Percentiles rank a stretch among this genome's conserved stretches.
Evolutionary conservation across 2,113 vertebrate genomes (phyloP).

Genomic region (Cyprinodon brontotheroides): DNA sequence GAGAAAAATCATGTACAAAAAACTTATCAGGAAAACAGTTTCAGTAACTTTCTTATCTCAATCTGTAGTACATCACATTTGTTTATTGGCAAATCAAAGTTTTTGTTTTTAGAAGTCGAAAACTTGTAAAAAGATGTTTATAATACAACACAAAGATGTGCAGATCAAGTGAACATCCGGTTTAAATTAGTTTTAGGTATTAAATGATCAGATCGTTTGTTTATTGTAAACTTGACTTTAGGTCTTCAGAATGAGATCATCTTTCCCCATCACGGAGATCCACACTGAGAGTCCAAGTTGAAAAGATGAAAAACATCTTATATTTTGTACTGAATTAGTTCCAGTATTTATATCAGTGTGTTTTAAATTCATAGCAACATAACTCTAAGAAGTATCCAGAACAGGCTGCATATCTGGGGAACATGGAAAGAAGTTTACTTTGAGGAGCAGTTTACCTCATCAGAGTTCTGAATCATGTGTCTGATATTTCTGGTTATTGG

Average conservation of each 20-base stretch:
- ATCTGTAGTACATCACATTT: background rate
- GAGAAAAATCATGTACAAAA: conserved; percentile 3
- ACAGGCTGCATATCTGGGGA: too few species aligned
- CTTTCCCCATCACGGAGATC: background rate
- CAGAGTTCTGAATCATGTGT: too few species aligned
- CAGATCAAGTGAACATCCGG: background rate
- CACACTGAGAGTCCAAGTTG: background rate
- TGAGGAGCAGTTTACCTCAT: too few species aligned
- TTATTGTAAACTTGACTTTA: background rate
- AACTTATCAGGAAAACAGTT: background rate
- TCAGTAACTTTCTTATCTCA: background rate
- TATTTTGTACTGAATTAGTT: background rate
- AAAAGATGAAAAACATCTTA: background rate
- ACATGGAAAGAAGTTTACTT: too few species aligned
- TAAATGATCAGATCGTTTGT: background rate
- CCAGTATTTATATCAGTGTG: background rate
- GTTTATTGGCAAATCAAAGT: background rate
- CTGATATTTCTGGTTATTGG: too few species aligned
- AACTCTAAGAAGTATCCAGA: too few species aligned
- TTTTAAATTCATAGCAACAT: too few species aligned
- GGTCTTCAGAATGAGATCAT: background rate
- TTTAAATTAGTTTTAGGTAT: background rate
- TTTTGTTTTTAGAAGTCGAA: background rate
- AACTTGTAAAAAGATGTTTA: background rate
- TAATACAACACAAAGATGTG: background rate